Conservation (phyloP, 2,888 invertebrate species). For the Lycaena phlaeas region DNA sequence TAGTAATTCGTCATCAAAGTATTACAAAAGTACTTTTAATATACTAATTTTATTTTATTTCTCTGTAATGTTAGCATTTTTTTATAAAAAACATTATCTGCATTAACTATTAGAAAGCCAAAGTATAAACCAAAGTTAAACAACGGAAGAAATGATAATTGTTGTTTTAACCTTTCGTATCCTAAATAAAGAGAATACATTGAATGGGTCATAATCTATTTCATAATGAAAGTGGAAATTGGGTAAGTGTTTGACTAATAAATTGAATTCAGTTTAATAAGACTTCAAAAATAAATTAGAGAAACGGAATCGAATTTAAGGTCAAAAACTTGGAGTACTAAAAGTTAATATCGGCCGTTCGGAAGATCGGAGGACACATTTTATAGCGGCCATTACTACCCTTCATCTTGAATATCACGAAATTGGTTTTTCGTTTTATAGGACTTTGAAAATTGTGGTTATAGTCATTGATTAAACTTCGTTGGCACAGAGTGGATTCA, state of each 20-base stretch:
- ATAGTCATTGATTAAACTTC: constrained; percentile 41
- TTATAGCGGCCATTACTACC: constrained; percentile 61
- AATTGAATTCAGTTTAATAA: not conserved
- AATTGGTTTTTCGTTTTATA: constrained; percentile 60
- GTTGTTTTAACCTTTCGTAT: too few relatives aligned
- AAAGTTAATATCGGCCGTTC: constrained; percentile 53
- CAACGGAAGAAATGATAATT: too few relatives aligned
- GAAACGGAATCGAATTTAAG: constrained; percentile 18
- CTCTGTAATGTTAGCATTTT: too few relatives aligned
- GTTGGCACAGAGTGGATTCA: constrained; percentile 11
- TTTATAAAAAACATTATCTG: too few relatives aligned
- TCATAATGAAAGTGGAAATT: constrained; percentile 3
- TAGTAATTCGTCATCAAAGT: too few relatives aligned
- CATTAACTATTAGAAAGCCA: too few relatives aligned
- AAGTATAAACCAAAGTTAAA: too few relatives aligned
- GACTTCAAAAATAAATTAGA: constrained; percentile 4
- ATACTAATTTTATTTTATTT: too few relatives aligned
- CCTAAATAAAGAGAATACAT: constrained; percentile 19
- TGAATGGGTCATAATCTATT: constrained; percentile 8
- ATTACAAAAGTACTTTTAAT: too few relatives aligned
- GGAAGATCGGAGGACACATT: constrained; percentile 50
- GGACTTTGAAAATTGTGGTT: constrained; percentile 43
- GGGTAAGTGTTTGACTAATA: constrained; percentile 2
- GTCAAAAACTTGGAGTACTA: constrained; percentile 53
- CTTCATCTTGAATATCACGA: constrained; percentile 56